Base-by-base conservation (phyloP, 1,140 invertebrate species). In the Galleria mellonella region DNA sequence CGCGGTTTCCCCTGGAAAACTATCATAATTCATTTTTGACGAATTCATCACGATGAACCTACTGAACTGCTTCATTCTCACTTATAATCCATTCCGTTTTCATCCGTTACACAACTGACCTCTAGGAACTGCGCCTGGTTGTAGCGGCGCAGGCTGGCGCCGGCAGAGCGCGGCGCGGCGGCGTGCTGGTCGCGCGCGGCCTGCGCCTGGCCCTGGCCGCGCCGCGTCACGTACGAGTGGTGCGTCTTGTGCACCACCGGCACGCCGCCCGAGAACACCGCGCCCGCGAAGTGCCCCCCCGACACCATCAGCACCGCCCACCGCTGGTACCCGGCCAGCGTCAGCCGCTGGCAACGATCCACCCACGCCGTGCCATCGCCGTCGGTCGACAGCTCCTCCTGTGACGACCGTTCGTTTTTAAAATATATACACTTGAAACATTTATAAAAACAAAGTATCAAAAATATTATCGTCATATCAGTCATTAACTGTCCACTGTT, bases 281-380 rank as follows among this genome's bases (percentile, higher is more conserved):
- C 94, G 7, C 91, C 94, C 38, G 94, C 94, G 88, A 96, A 96
- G 76, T 96, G 94, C 1, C 95, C 95, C 27, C 94, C 94, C 4
- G 93, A 93, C 9, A 95, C 78, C 92, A 96, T 94, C 37, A 96
- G 82, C 0, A 96, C 82, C 0, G 91, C 90, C 92, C 93, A 95
- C 4, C 83, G 59, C 89, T 92, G 94, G 32, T 59, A 79, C 0
- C 70, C 75, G 0, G 70, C 61, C 9, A 73, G 39, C 1, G 65
- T 23, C 0, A 87, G 55, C 6, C 54, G 56, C 14, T 72, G 46
- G 55, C 73, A 73, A n/a, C 83, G 67, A 17, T 82, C 60, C n/a
- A 76, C 44, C 85, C 77, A 83, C 0, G 65, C 63, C 28, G 64
- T 45, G 31, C 84, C 85, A 49, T 87, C 76, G 43, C 86, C 85